Conservation (phyloP, 2,888 invertebrate genomes). For the Pristionchus fissidentatus region DNA sequence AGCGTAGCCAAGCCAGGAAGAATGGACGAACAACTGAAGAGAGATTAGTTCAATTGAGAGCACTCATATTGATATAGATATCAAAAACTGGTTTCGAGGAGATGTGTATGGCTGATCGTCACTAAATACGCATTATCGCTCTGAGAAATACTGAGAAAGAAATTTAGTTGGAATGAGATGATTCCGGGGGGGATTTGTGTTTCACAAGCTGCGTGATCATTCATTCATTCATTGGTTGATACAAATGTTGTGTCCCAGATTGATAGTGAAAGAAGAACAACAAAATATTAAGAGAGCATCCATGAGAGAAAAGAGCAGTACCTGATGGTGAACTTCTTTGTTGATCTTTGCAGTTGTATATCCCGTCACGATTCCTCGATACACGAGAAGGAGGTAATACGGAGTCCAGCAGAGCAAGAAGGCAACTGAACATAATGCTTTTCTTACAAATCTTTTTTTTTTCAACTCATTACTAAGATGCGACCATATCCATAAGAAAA, state of each 20-base stretch:
- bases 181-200: too few relatives aligned
- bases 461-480: too few relatives aligned
- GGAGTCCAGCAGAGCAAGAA: constrained; percentile 71
- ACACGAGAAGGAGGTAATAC: constrained; percentile 62
- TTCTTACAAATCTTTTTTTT: neutral
- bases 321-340: constrained; percentile 19
- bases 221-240: too few relatives aligned
- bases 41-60: too few relatives aligned
- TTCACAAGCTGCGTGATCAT: too few relatives aligned
- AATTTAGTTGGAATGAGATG: too few relatives aligned
- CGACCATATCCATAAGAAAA: neutral
- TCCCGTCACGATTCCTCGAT: constrained; percentile 63
- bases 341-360: constrained; percentile 38
- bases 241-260: too few relatives aligned
- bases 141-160: too few relatives aligned
- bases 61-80: too few relatives aligned
- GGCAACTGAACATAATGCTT: constrained; percentile 58
- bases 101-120: too few relatives aligned
- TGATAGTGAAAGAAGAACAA: constrained; percentile 54
- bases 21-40: constrained; percentile 49
- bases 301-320: neutral
- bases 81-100: too few relatives aligned
- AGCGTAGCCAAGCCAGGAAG: constrained; percentile 62
- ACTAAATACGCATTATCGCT: too few relatives aligned
- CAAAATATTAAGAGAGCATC: constrained; percentile 41